Conservation (phyloP, 2,888 invertebrate species). For the Archips crataeganus region DNA sequence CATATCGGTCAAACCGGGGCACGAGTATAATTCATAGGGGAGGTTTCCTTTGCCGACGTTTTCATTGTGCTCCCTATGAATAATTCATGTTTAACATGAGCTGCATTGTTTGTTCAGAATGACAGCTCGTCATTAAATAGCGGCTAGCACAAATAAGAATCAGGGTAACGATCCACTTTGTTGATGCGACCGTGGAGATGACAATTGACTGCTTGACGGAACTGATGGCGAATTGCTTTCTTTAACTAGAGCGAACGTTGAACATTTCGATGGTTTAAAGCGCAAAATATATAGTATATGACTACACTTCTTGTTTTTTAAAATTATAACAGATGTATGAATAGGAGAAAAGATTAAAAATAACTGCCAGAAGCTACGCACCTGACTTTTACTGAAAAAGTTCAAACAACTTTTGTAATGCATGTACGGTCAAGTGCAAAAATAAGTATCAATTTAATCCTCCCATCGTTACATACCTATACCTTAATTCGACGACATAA, state of each 20-base stretch:
- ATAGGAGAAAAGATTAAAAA: too few species aligned
- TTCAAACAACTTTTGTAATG: too few species aligned
- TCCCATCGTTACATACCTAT: too few species aligned
- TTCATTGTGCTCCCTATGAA: conserved; percentile 59
- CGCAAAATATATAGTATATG: background rate
- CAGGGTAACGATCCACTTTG: conserved; percentile 21
- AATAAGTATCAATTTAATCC: too few species aligned
- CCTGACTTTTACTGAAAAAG: too few species aligned
- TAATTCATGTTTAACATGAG: conserved; percentile 51
- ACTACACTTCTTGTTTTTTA: background rate
- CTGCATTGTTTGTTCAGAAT: conserved; percentile 59
- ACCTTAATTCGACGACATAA: too few species aligned
- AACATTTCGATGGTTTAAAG: background rate
- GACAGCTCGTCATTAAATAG: conserved; percentile 50
- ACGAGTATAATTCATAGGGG: conserved; percentile 48
- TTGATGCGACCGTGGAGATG: conserved; percentile 1
- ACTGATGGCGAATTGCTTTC: background rate
- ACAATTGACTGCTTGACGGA: conserved; percentile 1
- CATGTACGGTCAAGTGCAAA: too few species aligned
- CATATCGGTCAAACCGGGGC: conserved; percentile 37
- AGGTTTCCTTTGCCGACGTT: conserved; percentile 54
- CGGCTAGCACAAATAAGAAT: conserved; percentile 44
- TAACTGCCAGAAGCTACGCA: too few species aligned
- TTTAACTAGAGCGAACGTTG: conserved; percentile 5
- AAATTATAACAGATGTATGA: background rate